phyloP scores from a whole-genome alignment of 1,140 invertebrate genomes.

The Ceratoteleas bidentatus region DNA sequence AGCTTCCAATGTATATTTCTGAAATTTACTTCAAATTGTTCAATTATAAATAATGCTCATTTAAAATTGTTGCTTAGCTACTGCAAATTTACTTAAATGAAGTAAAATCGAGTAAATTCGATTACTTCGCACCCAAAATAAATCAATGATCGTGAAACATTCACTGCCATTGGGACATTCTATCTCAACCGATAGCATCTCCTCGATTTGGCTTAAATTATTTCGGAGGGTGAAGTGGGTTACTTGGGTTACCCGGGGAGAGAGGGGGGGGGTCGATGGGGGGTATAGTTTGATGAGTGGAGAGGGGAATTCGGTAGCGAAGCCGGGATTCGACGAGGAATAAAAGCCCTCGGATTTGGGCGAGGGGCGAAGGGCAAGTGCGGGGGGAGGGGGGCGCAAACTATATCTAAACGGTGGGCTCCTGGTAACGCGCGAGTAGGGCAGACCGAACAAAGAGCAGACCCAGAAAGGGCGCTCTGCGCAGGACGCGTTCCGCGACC shows the following conservation, averaged over 20 bases:
- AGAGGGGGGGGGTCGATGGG: not conserved
- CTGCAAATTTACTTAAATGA: too few relatives aligned
- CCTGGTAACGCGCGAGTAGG: constrained; percentile 63
- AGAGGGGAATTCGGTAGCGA: not conserved
- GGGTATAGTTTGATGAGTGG: not conserved
- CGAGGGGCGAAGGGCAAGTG: constrained; percentile 27
- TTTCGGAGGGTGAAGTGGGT: constrained; percentile 73
- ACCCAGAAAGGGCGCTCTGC: constrained; percentile 55
- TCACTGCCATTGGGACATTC: too few relatives aligned
- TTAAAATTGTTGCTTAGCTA: too few relatives aligned
- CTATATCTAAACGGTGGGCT: constrained; percentile 33
- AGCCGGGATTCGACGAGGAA: constrained; percentile 12
- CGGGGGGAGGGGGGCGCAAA: constrained; percentile 9
- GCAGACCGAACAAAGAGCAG: constrained; percentile 70
- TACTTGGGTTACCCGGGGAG: constrained; percentile 65
- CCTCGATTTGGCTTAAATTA: constrained; percentile 37
- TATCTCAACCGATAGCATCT: too few relatives aligned
- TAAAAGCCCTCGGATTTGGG: constrained; percentile 22
- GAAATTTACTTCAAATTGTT: too few relatives aligned
- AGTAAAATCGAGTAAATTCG: too few relatives aligned
- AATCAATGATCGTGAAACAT: too few relatives aligned
- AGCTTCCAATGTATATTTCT: too few relatives aligned
- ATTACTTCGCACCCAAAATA: too few relatives aligned
- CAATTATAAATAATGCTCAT: too few relatives aligned
- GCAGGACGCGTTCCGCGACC: constrained; percentile 60